Percentiles rank a stretch among this genome's conserved stretches.
Conservation (phyloP, 1,140 invertebrate species). For the Zeugodacus cucurbitae region DNA sequence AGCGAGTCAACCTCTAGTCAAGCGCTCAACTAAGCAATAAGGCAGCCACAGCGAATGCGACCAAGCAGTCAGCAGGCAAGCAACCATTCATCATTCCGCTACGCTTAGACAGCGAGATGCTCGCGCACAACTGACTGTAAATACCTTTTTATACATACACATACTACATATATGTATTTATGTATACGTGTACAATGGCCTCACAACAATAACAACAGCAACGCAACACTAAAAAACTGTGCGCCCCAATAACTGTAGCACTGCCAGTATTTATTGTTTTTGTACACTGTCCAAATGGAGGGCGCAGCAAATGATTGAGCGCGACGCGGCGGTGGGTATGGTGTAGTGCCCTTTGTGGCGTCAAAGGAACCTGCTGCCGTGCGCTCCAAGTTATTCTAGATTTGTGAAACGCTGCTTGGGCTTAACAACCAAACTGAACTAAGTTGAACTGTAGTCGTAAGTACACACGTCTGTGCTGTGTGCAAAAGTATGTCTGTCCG, state of each 20-base stretch:
- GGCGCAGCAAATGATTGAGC: neutral
- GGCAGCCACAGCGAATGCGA: neutral
- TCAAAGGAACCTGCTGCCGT: neutral
- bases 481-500: neutral
- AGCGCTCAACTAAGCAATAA: conserved; percentile 14
- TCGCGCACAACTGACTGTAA: neutral
- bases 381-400: neutral
- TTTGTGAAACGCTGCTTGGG: neutral
- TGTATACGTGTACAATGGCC: neutral
- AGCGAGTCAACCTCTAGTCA: conserved; percentile 5
- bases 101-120: neutral
- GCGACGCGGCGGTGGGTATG: neutral
- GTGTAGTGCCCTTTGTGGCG: neutral
- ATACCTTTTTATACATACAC: neutral
- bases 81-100: conserved; percentile 26
- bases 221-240: neutral
- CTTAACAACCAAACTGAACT: conserved; percentile 1
- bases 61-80: neutral
- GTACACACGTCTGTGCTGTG: neutral
- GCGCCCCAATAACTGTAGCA: conserved; percentile 14
- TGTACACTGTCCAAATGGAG: neutral
- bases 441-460: neutral
- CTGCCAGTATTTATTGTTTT: neutral
- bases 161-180: neutral
- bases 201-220: neutral